Evolutionary conservation across 1,140 invertebrate genomes (phyloP).

Genomic region (Tribolium madens): DNA sequence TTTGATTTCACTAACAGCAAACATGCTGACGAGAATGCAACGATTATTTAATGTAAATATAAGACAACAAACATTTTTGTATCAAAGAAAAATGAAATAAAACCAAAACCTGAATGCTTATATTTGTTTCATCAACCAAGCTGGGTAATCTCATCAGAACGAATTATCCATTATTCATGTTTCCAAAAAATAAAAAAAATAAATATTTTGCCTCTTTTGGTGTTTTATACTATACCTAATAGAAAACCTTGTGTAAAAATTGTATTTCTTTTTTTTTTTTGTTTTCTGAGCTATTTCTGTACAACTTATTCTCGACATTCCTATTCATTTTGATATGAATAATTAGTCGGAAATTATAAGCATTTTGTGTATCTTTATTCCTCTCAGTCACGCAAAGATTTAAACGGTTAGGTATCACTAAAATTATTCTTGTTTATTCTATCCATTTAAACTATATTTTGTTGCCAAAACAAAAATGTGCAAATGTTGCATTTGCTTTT

Average conservation of each 20-base stretch:
- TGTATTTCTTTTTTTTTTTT: too few species aligned
- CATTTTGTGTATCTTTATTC: background rate
- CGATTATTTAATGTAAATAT: constrained; percentile 10
- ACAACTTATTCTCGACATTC: background rate
- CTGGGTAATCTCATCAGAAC: too few species aligned
- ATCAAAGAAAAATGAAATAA: too few species aligned
- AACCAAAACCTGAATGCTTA: too few species aligned
- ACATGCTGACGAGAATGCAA: constrained; percentile 16
- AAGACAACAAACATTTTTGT: constrained; percentile 3
- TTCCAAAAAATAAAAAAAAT: too few species aligned
- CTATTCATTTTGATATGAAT: background rate
- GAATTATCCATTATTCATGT: too few species aligned
- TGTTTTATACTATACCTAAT: too few species aligned
- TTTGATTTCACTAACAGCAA: background rate
- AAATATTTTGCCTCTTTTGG: too few species aligned
- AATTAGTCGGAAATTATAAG: background rate
- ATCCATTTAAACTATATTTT: background rate
- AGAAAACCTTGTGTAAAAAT: too few species aligned
- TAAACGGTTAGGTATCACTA: background rate
- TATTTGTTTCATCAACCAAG: too few species aligned
- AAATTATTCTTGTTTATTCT: background rate
- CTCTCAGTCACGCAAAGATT: background rate
- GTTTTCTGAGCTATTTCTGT: too few species aligned
- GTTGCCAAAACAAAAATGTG: background rate
- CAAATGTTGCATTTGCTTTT: background rate